Evolutionary conservation across 2,888 invertebrate genomes (phyloP), one percentile per base, ranked within the genome.

Genomic region (Lepidochitona cinerea): DNA sequence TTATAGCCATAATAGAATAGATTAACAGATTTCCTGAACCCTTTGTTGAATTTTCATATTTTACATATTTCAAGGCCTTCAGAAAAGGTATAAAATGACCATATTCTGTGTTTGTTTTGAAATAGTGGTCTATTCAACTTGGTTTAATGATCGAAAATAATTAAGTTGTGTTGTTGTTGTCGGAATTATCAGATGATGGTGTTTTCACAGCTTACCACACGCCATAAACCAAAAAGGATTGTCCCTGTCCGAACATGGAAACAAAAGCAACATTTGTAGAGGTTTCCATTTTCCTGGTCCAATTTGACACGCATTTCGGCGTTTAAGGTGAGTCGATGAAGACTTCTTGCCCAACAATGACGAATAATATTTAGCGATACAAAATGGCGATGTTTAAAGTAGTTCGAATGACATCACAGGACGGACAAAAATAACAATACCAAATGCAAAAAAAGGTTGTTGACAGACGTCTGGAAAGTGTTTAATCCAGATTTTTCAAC

Each of bases 211-310:
- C 78, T 77, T 80, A 85, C 87, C 85, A 84, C 75, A 59, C 84
- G 80, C 75, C 83, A 81, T 41, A 86, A 73, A 37, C 86, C 87
- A 66, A 84, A 80, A 52, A 86, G 67, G 32, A 87, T 75, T 5
- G 86, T 85, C 36, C 87, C 87, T 26, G 84, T 81, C 73, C 84
- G 80, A 59, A 87, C 87, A 80, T 86, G 87, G 71, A 84, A 85
- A 71, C 87, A 87, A 65, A 86, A 81, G 70, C 86, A 87, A 73
- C 86, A 85, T 64, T 79, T 78, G 70, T 82, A 87, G 32, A 83
- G 78, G 33, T 80, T 82, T 12, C 77, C 76, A 70, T 83, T 79
- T 29, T 78, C 79, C 5, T 75, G 71, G 32, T 81, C 83, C 59
- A 79, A 75, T 73, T 84, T 83, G 23, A 78, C 37, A 67, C 81